These are phyloP conservation scores for Orchestia grillus DNA, from an alignment of 1,140 invertebrate species.

Conservation along the genomic window DNA sequence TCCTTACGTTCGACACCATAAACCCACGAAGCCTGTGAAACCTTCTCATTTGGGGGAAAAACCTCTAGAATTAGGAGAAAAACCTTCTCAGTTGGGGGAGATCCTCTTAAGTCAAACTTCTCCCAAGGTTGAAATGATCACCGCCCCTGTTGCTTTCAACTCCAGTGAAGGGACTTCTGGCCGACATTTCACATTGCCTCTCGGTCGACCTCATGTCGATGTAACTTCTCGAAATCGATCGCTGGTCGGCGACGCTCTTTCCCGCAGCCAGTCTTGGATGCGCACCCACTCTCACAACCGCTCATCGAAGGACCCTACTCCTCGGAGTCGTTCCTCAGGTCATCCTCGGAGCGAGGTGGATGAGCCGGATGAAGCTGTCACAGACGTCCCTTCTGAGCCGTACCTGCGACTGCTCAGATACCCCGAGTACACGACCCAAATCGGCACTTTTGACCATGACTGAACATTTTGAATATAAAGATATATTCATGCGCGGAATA, in stretches of 20 bases:
- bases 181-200: not conserved
- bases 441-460: slow-evolving; percentile 9
- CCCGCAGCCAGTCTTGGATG: not conserved
- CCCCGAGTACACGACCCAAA: slow-evolving; percentile 33
- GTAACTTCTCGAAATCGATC: not conserved
- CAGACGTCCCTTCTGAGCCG: not conserved
- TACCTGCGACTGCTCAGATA: slow-evolving; percentile 2
- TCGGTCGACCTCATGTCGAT: not conserved
- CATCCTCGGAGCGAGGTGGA: not conserved
- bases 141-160: not conserved
- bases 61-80: not conserved
- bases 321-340: not conserved
- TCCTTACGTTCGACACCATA: not conserved
- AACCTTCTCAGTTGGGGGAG: slow-evolving; percentile 14
- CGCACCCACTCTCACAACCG: not conserved
- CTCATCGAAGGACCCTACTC: not conserved
- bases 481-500: not conserved
- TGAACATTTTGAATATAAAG: not conserved
- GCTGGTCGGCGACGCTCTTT: not conserved
- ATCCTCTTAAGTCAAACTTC: not conserved
- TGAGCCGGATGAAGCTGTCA: not conserved
- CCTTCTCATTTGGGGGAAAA: not conserved
- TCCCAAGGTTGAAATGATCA: not conserved
- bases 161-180: not conserved
- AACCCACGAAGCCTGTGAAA: not conserved